Evolutionary conservation across 2,888 invertebrate species (phyloP).

Genomic region (Conus canariensis): DNA sequence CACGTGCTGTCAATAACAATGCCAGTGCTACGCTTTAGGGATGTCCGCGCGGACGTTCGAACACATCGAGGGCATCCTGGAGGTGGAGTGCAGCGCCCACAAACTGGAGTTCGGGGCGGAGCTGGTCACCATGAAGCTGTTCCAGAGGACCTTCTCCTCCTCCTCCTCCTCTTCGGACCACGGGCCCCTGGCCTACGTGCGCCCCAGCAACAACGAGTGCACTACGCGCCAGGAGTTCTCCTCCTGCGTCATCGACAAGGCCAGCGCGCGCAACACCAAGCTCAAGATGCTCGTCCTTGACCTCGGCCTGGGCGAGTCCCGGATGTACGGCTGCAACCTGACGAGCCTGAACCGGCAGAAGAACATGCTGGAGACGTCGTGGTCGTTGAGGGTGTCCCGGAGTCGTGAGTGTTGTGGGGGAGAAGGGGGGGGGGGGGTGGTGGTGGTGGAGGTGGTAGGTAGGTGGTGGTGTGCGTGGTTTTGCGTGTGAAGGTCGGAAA

Average conservation of each 20-base stretch:
- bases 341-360: slow-evolving; percentile 27
- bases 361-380: neutral
- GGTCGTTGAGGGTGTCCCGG: slow-evolving; percentile 25
- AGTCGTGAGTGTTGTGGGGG: slow-evolving; percentile 12
- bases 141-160: neutral
- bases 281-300: slow-evolving; percentile 35
- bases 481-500: neutral
- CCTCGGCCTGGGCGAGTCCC: neutral
- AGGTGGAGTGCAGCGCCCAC: slow-evolving; percentile 27
- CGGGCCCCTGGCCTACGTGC: slow-evolving; percentile 31
- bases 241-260: slow-evolving; percentile 18
- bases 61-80: slow-evolving; percentile 10
- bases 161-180: neutral
- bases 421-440: neutral
- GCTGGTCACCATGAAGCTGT: slow-evolving; percentile 32
- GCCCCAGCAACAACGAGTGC: slow-evolving; percentile 33
- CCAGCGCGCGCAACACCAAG: slow-evolving; percentile 11
- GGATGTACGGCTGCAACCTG: slow-evolving; percentile 33
- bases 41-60: slow-evolving; percentile 12
- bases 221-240: slow-evolving; percentile 23
- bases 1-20: too few relatives aligned
- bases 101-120: slow-evolving; percentile 21
- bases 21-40: neutral
- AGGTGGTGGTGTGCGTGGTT: neutral
- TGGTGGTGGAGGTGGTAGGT: neutral